Evolutionary conservation across 92 coral and sea anemone genomes (phyloP).

Genomic region (Epizoanthus scotinus): DNA sequence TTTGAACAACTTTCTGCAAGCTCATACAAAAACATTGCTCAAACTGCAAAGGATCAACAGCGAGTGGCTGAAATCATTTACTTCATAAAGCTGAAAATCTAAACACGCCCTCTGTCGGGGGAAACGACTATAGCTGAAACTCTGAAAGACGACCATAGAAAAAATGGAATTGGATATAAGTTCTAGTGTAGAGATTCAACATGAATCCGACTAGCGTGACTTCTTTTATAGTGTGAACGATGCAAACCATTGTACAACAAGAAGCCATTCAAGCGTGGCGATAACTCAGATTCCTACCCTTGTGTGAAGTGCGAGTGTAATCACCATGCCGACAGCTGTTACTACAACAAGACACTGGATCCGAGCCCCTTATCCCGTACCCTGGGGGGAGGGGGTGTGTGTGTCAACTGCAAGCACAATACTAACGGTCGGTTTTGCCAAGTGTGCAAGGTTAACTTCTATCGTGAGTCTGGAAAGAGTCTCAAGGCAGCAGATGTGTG

Average conservation of each 20-base stretch:
- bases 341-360: constrained; percentile 85
- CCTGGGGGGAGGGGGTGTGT: constrained; percentile 90
- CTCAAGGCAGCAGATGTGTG: constrained; percentile 74
- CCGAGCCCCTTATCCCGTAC: constrained; percentile 66
- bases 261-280: constrained; percentile 84
- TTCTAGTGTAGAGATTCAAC: not conserved
- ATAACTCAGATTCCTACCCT: constrained; percentile 54
- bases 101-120: too few species aligned
- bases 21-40: too few species aligned
- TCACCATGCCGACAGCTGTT: constrained; percentile 79
- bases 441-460: constrained; percentile 71
- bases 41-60: too few species aligned
- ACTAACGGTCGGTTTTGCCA: constrained; percentile 89
- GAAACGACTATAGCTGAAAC: too few species aligned
- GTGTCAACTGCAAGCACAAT: constrained; percentile 85
- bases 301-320: constrained; percentile 91
- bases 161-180: too few species aligned
- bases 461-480: constrained; percentile 79
- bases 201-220: not conserved
- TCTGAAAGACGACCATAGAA: too few species aligned
- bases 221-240: constrained; percentile 70
- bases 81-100: too few species aligned
- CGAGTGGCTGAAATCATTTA: too few species aligned
- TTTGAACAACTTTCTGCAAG: too few species aligned
- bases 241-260: constrained; percentile 87